Evolutionary conservation across 2,888 invertebrate genomes (phyloP), one percentile per base, ranked within the genome.

Genomic region (Agapostemon virescens): DNA sequence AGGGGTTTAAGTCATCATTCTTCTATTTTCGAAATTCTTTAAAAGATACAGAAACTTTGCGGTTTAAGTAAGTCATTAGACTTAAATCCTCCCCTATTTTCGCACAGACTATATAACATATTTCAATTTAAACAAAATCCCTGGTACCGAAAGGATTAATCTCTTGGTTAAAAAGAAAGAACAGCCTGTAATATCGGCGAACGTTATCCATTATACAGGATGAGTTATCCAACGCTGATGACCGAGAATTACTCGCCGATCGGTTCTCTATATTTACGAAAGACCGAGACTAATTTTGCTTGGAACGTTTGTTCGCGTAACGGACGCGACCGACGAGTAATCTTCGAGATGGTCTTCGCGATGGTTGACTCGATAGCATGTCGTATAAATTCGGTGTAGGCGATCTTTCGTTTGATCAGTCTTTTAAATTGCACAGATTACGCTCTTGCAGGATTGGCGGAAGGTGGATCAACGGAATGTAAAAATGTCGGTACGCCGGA

Each of bases 341-440:
- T 55, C n/a, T n/a, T 55, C 2, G 17, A 13, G 0, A 26, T 55
- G 17, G 30, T 55, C 55, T 2, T 40, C 7, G 55, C 55, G 55
- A 26, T 26, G 17, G 26, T 0, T 55, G 26, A 26, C 55, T 55
- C 55, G 7, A 30, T 7, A 61, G 61, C 33, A 15, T 61, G 20
- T 30, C 30, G 15, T 33, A 30, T 61, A 33, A n/a, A 33, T 30
- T 52, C 49, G 33, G 26, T 23, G 13, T 69, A 77, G 68, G 71
- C 69, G 42, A 77, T 77, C 55, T 78, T 67, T 76, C 76, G 33
- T 77, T 79, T 84, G 67, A 84, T 63, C 68, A 75, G 55, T 75
- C 36, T 84, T 84, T 82, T 80, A 67, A 79, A 87, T 82, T 86
- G 85, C 86, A 87, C 84, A 85, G 83, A 83, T 88, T 85, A 87